Evolutionary conservation across 2,797 vertebrate genomes (phyloP), one percentile per base, ranked within the genome.

Genomic region (Astyanax mexicanus): DNA sequence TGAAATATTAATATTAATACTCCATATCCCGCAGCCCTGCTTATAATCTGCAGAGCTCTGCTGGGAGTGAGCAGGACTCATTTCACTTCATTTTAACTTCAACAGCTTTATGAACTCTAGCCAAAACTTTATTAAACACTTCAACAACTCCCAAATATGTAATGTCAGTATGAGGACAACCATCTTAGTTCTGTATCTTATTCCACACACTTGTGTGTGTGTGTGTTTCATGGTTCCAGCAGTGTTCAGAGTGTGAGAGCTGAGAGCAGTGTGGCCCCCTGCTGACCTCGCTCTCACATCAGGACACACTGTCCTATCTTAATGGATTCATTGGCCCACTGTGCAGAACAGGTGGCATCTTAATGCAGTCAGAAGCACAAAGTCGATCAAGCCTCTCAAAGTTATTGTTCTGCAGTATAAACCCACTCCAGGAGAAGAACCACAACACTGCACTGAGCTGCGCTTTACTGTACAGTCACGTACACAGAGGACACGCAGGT

Each of bases 171-270:
- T 51, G 7, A 44, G 69, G 54, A 8, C 78, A 15, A 9, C 8
- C 11, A 67, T 80, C 35, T 38, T 4, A 8, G 29, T 72, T 67
- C 47, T 55, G 32, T 45, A 51, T 54, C 29, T 12, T 27, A 27
- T 58, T 47, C 44, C 17, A 23, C n/a, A 11, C 11, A 3, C 64
- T 78, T 66, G 60, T 61, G 55, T 74, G 21, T 72, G 71, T 60
- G 42, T 66, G 60, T 60, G 54, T 74, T 21, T 72, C 52, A 66
- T 78, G 45, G 54, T 67, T 71, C 60, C 57, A 40, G 74, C 65
- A 69, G 52, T 40, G 37, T 54, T 69, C 29, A 68, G 19, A 60
- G 54, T 40, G 35, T 61, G 65, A 49, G 68, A 38, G 29, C 42
- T 21, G 37, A 72, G 69, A 62, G 54, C 69, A 60, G 52, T 40